Conservation (phyloP, 2,797 vertebrate genomes). For the Smutsia gigantea region DNA sequence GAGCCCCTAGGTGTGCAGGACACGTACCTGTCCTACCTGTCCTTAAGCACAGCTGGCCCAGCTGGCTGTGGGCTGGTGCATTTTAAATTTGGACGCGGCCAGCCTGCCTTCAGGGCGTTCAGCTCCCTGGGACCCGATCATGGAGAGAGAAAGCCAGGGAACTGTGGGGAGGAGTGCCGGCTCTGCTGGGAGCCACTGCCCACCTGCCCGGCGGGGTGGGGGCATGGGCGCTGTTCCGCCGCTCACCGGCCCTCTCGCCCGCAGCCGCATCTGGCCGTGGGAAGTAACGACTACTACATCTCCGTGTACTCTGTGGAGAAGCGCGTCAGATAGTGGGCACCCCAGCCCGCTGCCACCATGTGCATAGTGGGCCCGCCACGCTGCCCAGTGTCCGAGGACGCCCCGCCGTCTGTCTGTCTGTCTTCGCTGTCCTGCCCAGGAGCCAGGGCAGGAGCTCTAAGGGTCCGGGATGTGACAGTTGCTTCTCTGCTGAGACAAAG, state of each 20-base stretch:
- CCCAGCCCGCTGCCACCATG: conserved; percentile 83
- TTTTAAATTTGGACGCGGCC: background rate
- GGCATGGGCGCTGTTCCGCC: rapidly evolving
- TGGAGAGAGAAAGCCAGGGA: background rate
- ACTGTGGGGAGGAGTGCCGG: background rate
- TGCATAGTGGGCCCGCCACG: conserved; percentile 88
- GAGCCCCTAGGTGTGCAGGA: background rate
- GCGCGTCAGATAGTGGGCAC: conserved; percentile 93
- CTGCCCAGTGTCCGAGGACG: background rate
- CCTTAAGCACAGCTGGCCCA: rapidly evolving
- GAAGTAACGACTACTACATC: conserved; percentile 99
- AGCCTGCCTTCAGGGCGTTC: background rate
- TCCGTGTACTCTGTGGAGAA: conserved; percentile 99
- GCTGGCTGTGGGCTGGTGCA: rapidly evolving
- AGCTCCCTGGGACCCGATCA: background rate
- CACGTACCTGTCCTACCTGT: background rate
- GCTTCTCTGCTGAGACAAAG: conserved; percentile 73
- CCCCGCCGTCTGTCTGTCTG: background rate
- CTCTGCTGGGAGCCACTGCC: background rate
- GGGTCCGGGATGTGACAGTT: background rate
- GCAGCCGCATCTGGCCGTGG: conserved; percentile 97
- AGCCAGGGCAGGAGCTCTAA: background rate
- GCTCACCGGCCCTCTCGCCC: background rate
- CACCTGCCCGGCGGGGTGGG: background rate
- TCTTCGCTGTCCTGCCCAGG: background rate